These are phyloP conservation scores for Pterocles gutturalis DNA, from an alignment of 2,113 vertebrate genomes.

Conservation along the genomic window DNA sequence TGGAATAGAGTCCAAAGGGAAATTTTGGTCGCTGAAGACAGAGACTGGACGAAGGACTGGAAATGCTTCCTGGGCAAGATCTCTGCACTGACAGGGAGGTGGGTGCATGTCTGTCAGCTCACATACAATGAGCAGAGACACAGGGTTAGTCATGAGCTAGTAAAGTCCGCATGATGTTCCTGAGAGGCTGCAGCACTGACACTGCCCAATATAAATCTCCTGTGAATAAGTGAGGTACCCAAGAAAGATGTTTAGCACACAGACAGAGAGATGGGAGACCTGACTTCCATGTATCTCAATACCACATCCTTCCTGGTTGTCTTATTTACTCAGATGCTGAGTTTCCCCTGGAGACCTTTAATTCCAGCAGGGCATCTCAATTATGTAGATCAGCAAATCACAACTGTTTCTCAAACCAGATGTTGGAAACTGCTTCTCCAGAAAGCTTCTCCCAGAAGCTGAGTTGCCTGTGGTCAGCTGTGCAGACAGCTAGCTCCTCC, in stretches of 20 bases:
- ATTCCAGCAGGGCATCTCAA: constrained; percentile 9
- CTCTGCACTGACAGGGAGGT: neutral
- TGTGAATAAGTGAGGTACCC: neutral
- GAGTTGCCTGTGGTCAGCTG: neutral
- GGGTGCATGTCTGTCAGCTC: neutral
- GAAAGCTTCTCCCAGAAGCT: neutral
- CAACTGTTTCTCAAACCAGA: constrained; percentile 23
- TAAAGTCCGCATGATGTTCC: neutral
- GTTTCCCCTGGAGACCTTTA: neutral
- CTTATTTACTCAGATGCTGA: neutral
- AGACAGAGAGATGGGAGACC: neutral
- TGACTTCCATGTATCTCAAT: neutral
- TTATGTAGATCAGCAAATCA: constrained; percentile 20
- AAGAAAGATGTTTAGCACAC: neutral
- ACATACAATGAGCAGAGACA: neutral
- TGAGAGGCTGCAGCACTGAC: neutral
- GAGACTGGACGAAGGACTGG: neutral
- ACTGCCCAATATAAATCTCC: neutral
- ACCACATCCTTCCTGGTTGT: neutral
- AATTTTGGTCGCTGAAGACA: neutral
- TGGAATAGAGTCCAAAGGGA: neutral
- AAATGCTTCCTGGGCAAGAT: neutral
- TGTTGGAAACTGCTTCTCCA: neutral
- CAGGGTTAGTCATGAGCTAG: neutral
- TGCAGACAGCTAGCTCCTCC: neutral